Percentiles rank a stretch among this genome's conserved stretches.
Evolutionary conservation across 2,888 invertebrate genomes (phyloP).

Genomic region (Barypeithes pellucidus): DNA sequence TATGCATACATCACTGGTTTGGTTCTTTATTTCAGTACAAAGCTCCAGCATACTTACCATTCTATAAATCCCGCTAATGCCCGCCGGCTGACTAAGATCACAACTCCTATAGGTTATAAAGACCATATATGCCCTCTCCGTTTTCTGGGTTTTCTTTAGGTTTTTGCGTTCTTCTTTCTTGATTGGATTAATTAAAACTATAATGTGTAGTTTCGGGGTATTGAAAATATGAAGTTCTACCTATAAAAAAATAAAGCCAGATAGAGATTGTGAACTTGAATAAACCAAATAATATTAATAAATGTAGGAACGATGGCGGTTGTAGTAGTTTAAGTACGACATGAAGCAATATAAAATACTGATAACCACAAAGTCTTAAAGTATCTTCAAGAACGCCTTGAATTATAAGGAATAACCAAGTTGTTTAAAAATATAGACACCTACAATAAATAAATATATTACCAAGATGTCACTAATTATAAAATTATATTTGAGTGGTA

Average conservation of each 20-base stretch:
- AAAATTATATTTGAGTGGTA: too few species aligned
- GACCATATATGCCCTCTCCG: conserved; percentile 50
- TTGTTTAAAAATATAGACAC: too few species aligned
- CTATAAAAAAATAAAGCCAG: neutral
- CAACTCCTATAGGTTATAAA: conserved; percentile 65
- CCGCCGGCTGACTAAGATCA: conserved; percentile 67
- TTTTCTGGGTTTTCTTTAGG: conserved; percentile 43
- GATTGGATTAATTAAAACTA: conserved; percentile 28
- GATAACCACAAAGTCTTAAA: too few species aligned
- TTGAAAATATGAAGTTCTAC: conserved; percentile 1
- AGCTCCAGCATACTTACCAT: conserved; percentile 68
- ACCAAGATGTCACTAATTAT: too few species aligned
- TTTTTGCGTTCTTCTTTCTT: conserved; percentile 27
- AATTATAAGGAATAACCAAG: too few species aligned
- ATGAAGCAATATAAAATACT: too few species aligned
- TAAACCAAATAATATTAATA: too few species aligned
- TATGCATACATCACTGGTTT: conserved; percentile 57
- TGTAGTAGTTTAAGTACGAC: too few species aligned
- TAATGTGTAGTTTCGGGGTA: conserved; percentile 7
- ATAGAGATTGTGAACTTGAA: too few species aligned
- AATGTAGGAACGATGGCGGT: too few species aligned
- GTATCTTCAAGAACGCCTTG: too few species aligned
- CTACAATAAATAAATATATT: too few species aligned
- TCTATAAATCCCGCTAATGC: conserved; percentile 69
- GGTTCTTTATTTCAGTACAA: conserved; percentile 67